phyloP scores from a whole-genome alignment of 2,113 vertebrate species.

The Rhadina sibilatrix region DNA sequence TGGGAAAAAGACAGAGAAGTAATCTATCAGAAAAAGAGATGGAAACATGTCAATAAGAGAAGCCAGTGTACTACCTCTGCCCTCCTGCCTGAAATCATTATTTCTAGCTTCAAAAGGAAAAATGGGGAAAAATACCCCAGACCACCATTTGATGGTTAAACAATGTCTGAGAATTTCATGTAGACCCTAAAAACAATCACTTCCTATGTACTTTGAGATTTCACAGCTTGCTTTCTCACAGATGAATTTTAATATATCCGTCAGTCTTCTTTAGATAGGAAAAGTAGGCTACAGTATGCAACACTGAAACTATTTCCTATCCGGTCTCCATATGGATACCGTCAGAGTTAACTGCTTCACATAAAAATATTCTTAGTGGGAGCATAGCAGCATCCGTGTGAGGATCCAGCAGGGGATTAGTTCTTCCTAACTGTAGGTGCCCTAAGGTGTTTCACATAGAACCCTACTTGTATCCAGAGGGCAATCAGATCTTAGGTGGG shows the following conservation, averaged over 20 bases:
- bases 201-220: constrained; percentile 13
- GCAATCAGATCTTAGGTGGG: not conserved
- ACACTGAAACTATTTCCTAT: constrained; percentile 42
- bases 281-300: constrained; percentile 42
- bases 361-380: constrained; percentile 44
- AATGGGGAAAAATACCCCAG: not conserved
- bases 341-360: constrained; percentile 45
- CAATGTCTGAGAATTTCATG: not conserved
- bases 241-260: constrained; percentile 35
- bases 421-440: not conserved
- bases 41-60: not conserved
- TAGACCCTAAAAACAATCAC: not conserved
- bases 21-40: not conserved
- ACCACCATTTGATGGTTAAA: not conserved
- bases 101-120: not conserved
- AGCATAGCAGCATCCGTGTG: not conserved
- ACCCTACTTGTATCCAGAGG: not conserved
- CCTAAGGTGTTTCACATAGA: constrained; percentile 37
- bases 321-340: constrained; percentile 45
- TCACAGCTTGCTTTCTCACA: constrained; percentile 37
- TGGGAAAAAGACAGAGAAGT: not conserved
- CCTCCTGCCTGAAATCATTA: not conserved
- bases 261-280: constrained; percentile 42
- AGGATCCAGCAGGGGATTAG: not conserved
- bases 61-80: not conserved